Evolutionary conservation across 2,113 vertebrate genomes (phyloP).

Genomic region (Carassius carassius): DNA sequence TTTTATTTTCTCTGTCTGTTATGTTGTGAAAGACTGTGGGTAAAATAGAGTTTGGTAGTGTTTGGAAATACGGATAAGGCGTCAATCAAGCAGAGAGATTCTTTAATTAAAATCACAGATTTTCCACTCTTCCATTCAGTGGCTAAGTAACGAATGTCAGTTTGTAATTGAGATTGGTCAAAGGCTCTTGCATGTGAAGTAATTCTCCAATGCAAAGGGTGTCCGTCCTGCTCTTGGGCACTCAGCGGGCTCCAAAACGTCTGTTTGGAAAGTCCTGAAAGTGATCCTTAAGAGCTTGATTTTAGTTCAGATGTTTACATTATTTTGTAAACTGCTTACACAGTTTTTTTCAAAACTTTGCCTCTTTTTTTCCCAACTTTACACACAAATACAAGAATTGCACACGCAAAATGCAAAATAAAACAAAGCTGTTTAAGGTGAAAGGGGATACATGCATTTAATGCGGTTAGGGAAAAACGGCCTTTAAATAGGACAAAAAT

Average conservation of each 20-base stretch:
- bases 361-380: no score
- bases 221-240: background rate
- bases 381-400: no score
- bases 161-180: constrained; percentile 8
- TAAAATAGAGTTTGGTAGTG: background rate
- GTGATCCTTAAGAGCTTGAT: background rate
- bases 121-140: background rate
- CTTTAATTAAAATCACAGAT: background rate
- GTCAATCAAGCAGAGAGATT: background rate
- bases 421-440: no score
- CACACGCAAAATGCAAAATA: no score
- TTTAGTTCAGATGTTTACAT: background rate
- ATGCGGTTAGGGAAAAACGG: no score
- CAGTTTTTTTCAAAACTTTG: no score
- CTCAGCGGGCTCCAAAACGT: background rate
- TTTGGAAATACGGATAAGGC: background rate
- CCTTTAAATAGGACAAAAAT: no score
- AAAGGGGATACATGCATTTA: no score
- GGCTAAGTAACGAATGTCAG: background rate
- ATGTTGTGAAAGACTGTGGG: background rate
- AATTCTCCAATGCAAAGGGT: background rate
- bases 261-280: background rate
- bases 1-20: background rate
- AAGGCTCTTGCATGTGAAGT: background rate
- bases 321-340: no score